A percentile compares a stretch with the other conserved stretches of the same genome.
phyloP scores from a whole-genome alignment of 2,888 invertebrate genomes.

The Artemia sinica region DNA sequence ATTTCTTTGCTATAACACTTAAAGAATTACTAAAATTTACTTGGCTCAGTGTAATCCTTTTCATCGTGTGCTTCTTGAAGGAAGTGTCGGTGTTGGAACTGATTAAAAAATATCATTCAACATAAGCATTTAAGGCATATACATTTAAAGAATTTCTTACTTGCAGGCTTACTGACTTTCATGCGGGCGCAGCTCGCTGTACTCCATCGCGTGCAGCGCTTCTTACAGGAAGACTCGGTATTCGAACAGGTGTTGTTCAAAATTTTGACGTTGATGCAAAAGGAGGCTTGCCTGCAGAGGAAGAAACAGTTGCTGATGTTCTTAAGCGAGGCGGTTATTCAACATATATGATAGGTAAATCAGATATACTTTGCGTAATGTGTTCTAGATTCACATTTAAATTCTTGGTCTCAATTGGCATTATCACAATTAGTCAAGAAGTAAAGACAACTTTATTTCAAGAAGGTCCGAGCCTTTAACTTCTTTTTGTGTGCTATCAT shows the following conservation, averaged over 20 bases:
- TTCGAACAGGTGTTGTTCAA: slow-evolving; percentile 26
- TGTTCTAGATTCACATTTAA: too few species aligned
- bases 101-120: background rate
- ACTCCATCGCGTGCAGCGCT: slow-evolving; percentile 27
- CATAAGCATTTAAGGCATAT: background rate
- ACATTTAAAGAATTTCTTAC: background rate
- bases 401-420: too few species aligned
- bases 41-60: too few species aligned
- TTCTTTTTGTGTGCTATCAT: too few species aligned
- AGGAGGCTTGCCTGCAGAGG: slow-evolving; percentile 26
- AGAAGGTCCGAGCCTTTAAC: too few species aligned
- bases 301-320: slow-evolving; percentile 27
- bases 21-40: too few species aligned
- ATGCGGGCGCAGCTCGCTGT: slow-evolving; percentile 25
- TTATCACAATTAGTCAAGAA: too few species aligned
- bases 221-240: slow-evolving; percentile 27
- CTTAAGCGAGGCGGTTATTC: slow-evolving; percentile 26
- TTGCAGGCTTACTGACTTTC: slow-evolving; percentile 25
- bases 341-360: slow-evolving; percentile 26
- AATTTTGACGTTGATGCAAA: slow-evolving; percentile 25
- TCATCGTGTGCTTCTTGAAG: too few species aligned
- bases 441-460: too few species aligned
- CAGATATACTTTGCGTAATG: background rate
- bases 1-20: too few species aligned
- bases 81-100: background rate